phyloP scores from a whole-genome alignment of 2,797 vertebrate genomes.

The Epinephelus coioides region DNA sequence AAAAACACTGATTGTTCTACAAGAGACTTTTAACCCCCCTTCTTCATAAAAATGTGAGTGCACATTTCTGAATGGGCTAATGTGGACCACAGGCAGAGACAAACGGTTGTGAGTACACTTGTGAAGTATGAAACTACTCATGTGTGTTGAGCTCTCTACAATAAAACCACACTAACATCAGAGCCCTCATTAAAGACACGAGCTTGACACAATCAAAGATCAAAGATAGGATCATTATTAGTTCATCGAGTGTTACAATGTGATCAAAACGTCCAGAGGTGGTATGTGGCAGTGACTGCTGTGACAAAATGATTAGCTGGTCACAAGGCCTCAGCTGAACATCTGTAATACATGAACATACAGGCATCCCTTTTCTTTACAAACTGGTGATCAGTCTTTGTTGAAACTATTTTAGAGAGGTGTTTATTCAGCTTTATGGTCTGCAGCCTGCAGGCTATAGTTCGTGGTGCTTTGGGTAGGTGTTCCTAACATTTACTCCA shows the following conservation, averaged over 20 bases:
- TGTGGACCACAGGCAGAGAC: slow-evolving; percentile 34
- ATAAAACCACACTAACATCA: neutral
- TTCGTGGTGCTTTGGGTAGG: neutral
- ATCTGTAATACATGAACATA: neutral
- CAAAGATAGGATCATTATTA: neutral
- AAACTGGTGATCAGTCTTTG: neutral
- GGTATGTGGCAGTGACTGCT: slow-evolving; percentile 15
- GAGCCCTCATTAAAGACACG: neutral
- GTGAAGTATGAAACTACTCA: neutral
- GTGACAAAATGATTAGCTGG: slow-evolving; percentile 41
- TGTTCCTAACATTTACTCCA: neutral
- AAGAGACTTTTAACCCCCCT: slow-evolving; percentile 25
- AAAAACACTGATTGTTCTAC: slow-evolving; percentile 81
- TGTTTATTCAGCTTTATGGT: neutral
- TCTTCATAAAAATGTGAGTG: slow-evolving; percentile 44
- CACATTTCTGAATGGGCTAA: slow-evolving; percentile 51
- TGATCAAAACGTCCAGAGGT: neutral
- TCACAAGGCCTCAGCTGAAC: slow-evolving; percentile 37
- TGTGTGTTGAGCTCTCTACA: neutral
- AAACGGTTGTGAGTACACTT: slow-evolving; percentile 14
- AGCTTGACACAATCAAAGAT: slow-evolving; percentile 1
- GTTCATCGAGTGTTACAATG: neutral
- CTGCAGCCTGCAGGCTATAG: neutral
- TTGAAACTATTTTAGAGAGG: neutral
- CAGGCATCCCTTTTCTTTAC: neutral